These are phyloP conservation scores for Mallateleia sp. DNA, from an alignment of 2,888 invertebrate species.

Conservation along the genomic window DNA sequence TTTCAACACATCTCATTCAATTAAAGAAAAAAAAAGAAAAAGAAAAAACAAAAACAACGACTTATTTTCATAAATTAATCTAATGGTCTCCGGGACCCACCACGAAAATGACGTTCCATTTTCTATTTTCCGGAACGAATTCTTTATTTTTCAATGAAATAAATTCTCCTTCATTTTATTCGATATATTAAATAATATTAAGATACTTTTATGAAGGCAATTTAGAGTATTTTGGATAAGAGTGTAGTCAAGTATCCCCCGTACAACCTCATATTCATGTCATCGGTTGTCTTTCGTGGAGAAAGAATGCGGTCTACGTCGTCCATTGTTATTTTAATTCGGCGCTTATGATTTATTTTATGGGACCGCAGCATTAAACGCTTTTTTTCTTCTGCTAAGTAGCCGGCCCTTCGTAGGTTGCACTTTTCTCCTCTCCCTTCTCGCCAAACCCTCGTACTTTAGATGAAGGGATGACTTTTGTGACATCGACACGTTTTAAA, in stretches of 20 bases:
- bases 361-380: conserved; percentile 83
- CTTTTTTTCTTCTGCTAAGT: conserved; percentile 76
- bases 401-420: conserved; percentile 66
- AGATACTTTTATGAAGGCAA: conserved; percentile 15
- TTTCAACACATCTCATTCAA: no score
- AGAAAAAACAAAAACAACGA: no score
- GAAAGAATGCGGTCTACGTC: conserved; percentile 81
- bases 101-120: no score
- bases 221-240: conserved; percentile 38
- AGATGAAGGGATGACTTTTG: conserved; percentile 68
- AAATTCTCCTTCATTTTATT: neutral
- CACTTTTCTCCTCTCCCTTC: conserved; percentile 51
- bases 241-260: conserved; percentile 72
- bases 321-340: conserved; percentile 87
- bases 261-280: conserved; percentile 80
- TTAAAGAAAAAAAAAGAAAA: no score
- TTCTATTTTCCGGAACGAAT: no score
- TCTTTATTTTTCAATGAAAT: no score
- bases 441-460: conserved; percentile 61
- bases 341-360: conserved; percentile 87
- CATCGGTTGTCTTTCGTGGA: conserved; percentile 80
- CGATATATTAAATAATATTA: neutral
- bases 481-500: conserved; percentile 71
- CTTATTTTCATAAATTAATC: no score
- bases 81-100: no score